A percentile compares a stretch with the other conserved stretches of the same genome.
Evolutionary conservation across 35 echinoderm and acorn worm species (phyloP).

Genomic region (Holothuria glaberrima): DNA sequence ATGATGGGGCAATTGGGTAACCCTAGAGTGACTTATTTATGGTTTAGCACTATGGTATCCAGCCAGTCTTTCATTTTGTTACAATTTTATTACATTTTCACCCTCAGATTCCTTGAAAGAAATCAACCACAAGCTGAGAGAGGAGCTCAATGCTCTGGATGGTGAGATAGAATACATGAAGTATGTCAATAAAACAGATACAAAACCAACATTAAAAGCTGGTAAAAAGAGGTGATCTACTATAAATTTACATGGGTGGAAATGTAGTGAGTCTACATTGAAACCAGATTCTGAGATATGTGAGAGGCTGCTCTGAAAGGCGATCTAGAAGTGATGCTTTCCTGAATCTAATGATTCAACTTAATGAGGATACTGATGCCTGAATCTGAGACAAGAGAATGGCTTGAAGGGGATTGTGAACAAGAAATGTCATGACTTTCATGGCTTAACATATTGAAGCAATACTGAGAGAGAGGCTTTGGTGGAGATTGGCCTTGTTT

Average conservation of each 20-base stretch:
- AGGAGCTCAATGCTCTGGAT: conserved; percentile 87
- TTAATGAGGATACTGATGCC: background rate
- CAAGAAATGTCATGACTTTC: too few species aligned
- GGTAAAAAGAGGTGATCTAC: conserved; percentile 77
- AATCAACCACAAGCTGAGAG: conserved; percentile 84
- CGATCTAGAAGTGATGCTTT: too few species aligned
- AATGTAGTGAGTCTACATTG: too few species aligned
- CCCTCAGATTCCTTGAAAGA: conserved; percentile 81
- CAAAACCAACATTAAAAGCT: conserved; percentile 35
- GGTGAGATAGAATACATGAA: conserved; percentile 99
- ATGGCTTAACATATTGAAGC: too few species aligned
- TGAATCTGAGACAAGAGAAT: background rate
- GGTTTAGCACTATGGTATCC: too few species aligned
- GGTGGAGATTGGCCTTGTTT: too few species aligned
- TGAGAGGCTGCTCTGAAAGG: too few species aligned
- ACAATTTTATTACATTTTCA: background rate
- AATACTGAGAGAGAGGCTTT: too few species aligned
- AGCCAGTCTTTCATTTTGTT: background rate
- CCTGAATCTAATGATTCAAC: background rate
- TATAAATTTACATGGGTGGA: background rate
- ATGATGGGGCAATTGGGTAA: too few species aligned
- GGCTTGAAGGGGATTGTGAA: too few species aligned
- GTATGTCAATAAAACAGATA: conserved; percentile 87
- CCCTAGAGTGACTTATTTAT: too few species aligned
- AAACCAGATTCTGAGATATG: too few species aligned